Evolutionary conservation across 2,888 invertebrate species (phyloP).

Genomic region (Erebia ligea): DNA sequence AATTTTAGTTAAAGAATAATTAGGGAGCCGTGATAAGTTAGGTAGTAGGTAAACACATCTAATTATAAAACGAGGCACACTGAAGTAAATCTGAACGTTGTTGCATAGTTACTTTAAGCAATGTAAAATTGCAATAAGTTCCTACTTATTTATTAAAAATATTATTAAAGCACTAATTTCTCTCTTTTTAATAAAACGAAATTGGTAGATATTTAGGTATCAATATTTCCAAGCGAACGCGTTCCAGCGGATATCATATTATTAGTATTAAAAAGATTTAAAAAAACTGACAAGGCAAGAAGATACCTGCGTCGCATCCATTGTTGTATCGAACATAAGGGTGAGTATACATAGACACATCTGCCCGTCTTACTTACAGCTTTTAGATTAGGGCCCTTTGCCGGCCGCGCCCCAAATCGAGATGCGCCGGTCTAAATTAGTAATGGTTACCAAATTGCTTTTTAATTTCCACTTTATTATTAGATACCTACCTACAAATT

Average conservation of each 20-base stretch:
- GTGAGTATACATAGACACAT: slow-evolving; percentile 67
- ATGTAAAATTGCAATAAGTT: too few relatives aligned
- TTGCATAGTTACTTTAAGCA: too few relatives aligned
- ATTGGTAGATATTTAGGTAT: too few relatives aligned
- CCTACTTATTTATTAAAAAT: too few relatives aligned
- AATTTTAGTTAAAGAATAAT: too few relatives aligned
- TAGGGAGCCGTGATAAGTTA: too few relatives aligned
- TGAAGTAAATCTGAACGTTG: too few relatives aligned
- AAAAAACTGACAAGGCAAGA: slow-evolving; percentile 31
- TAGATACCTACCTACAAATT: slow-evolving; percentile 41
- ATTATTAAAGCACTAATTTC: too few relatives aligned
- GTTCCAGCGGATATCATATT: slow-evolving; percentile 5
- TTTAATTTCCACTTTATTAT: slow-evolving; percentile 78
- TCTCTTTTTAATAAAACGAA: too few relatives aligned
- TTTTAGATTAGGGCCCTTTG: slow-evolving; percentile 77
- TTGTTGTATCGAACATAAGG: slow-evolving; percentile 56
- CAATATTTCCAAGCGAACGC: background rate
- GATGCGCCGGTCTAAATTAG: slow-evolving; percentile 72
- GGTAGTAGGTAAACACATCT: too few relatives aligned
- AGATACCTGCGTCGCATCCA: slow-evolving; percentile 44
- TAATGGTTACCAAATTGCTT: slow-evolving; percentile 81
- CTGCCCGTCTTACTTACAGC: slow-evolving; percentile 78
- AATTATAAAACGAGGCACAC: too few relatives aligned
- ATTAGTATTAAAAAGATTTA: background rate
- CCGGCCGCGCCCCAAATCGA: slow-evolving; percentile 69